phyloP scores from a whole-genome alignment of 2,113 vertebrate genomes.

The Amphiprion ocellaris region DNA sequence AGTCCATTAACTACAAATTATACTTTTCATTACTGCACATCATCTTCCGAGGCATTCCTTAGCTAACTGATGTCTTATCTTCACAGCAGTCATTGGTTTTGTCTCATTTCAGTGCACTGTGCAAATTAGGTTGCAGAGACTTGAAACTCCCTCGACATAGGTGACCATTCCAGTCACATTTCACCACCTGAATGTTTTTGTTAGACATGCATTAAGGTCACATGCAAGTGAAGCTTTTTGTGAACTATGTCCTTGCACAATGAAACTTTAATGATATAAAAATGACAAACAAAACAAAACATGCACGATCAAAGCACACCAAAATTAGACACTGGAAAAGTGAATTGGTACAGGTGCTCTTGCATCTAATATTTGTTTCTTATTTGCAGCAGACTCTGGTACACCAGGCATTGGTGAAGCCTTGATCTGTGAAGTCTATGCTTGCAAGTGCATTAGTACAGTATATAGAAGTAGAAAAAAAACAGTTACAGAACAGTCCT shows the following conservation, averaged over 20 bases:
- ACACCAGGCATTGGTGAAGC: too few species aligned
- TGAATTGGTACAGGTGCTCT: too few species aligned
- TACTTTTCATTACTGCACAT: background rate
- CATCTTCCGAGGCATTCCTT: background rate
- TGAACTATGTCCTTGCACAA: background rate
- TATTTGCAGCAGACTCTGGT: too few species aligned
- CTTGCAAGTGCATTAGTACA: too few species aligned
- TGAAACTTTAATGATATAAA: background rate
- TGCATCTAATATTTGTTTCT: too few species aligned
- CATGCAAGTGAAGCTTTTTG: background rate
- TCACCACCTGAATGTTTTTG: background rate
- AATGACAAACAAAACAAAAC: background rate
- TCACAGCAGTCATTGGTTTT: background rate
- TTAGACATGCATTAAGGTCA: constrained; percentile 9
- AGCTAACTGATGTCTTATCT: background rate
- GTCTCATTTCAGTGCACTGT: background rate
- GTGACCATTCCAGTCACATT: background rate
- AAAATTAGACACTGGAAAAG: background rate
- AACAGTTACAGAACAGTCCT: too few species aligned
- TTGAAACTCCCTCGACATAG: constrained; percentile 4
- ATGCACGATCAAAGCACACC: background rate
- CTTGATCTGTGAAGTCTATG: too few species aligned
- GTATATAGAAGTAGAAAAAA: too few species aligned
- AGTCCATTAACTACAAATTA: background rate
- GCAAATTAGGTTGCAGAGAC: background rate